Percentiles rank a stretch among this genome's conserved stretches.
phyloP scores from a whole-genome alignment of 2,113 vertebrate genomes.

The Pungitius pungitius region DNA sequence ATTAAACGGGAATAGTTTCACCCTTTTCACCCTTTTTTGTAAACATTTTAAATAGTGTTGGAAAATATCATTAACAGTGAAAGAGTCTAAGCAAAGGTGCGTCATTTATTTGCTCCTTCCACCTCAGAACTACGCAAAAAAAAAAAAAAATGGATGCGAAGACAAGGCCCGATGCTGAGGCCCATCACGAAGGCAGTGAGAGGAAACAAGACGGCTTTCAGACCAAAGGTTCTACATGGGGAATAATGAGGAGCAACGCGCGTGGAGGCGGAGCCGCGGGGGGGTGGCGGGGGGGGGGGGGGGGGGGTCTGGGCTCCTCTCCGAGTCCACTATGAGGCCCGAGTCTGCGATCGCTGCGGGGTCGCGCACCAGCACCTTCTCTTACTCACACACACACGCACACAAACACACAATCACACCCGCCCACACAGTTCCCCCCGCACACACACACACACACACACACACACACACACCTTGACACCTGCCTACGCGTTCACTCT shows the following conservation, averaged over 20 bases:
- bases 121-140: constrained; percentile 28
- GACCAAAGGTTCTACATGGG: constrained; percentile 15
- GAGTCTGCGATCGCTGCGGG: constrained; percentile 51
- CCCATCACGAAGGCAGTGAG: constrained; percentile 25
- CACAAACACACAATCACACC: constrained; percentile 31
- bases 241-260: constrained; percentile 36
- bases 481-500: constrained; percentile 53
- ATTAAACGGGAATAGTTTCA: neutral
- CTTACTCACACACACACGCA: neutral
- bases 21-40: too few relatives aligned
- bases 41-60: neutral
- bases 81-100: neutral
- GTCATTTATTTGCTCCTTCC: constrained; percentile 26
- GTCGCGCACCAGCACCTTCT: constrained; percentile 24
- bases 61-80: constrained; percentile 20
- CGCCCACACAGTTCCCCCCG: constrained; percentile 37
- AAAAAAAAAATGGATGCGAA: constrained; percentile 32
- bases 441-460: neutral
- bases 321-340: neutral
- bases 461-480: constrained; percentile 30
- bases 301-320: constrained; percentile 13
- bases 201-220: constrained; percentile 23
- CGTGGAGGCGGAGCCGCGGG: neutral
- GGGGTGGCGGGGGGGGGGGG: too few relatives aligned
- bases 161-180: constrained; percentile 8